phyloP scores from a whole-genome alignment of 2,888 invertebrate genomes.

The Heteropelma amictum region DNA sequence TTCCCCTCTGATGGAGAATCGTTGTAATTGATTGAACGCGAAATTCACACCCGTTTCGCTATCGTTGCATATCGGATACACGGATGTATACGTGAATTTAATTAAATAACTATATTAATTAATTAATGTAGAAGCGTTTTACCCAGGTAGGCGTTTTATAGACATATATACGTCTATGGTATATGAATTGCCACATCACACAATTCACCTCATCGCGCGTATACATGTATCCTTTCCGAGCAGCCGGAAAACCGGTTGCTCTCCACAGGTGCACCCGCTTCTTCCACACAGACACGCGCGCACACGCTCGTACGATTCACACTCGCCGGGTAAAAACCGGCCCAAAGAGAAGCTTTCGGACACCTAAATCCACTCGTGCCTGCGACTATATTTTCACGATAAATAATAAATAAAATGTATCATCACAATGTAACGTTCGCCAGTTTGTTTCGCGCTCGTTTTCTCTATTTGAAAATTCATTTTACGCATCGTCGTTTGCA shows the following conservation, averaged over 20 bases:
- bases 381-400: slow-evolving; percentile 12
- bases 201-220: slow-evolving; percentile 12
- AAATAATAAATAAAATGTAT: slow-evolving; percentile 13
- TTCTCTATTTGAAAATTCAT: too few species aligned
- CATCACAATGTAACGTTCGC: background rate
- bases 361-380: slow-evolving; percentile 17
- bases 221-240: slow-evolving; percentile 51
- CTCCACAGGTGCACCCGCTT: slow-evolving; percentile 65
- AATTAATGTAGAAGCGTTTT: background rate
- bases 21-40: slow-evolving; percentile 43
- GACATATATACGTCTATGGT: background rate
- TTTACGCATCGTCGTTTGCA: slow-evolving; percentile 8
- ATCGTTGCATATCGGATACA: background rate
- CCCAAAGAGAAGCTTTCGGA: slow-evolving; percentile 19
- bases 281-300: slow-evolving; percentile 47
- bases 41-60: slow-evolving; percentile 41
- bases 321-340: slow-evolving; percentile 29
- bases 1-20: slow-evolving; percentile 2
- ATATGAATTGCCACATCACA: background rate
- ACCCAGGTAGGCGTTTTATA: too few species aligned
- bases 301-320: slow-evolving; percentile 26
- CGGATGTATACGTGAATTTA: background rate
- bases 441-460: background rate
- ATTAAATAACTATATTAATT: background rate
- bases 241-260: slow-evolving; percentile 69